These are phyloP conservation scores for Parnassius mnemosyne DNA, from an alignment of 2,888 invertebrate species.

Conservation along the genomic window DNA sequence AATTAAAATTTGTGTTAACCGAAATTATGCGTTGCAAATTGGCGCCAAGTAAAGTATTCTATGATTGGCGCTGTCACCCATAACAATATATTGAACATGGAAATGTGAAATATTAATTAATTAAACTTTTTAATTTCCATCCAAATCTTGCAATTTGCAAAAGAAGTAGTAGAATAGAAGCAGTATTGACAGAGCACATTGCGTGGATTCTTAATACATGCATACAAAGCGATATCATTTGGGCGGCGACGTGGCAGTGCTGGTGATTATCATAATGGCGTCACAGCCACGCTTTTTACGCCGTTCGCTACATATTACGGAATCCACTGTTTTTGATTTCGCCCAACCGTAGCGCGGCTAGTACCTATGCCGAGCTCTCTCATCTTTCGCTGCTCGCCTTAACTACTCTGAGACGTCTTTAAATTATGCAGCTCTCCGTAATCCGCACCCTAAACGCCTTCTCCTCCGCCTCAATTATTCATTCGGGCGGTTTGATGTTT, in stretches of 20 bases:
- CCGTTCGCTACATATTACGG: slow-evolving; percentile 66
- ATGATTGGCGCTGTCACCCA: too few relatives aligned
- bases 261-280: slow-evolving; percentile 80
- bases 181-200: slow-evolving; percentile 75
- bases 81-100: too few relatives aligned
- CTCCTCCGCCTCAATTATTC: slow-evolving; percentile 76
- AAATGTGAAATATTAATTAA: too few relatives aligned
- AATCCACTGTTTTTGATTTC: slow-evolving; percentile 58
- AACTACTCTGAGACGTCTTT: slow-evolving; percentile 68
- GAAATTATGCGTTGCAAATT: too few relatives aligned
- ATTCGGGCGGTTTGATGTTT: slow-evolving; percentile 77
- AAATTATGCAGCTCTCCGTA: slow-evolving; percentile 79
- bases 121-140: too few relatives aligned
- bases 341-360: slow-evolving; percentile 32
- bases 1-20: too few relatives aligned
- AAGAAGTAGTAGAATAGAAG: too few relatives aligned
- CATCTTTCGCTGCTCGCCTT: slow-evolving; percentile 52
- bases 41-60: too few relatives aligned
- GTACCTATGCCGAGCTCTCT: slow-evolving; percentile 30
- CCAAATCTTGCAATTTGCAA: slow-evolving; percentile 47
- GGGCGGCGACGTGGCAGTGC: slow-evolving; percentile 64
- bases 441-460: slow-evolving; percentile 77
- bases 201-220: slow-evolving; percentile 72
- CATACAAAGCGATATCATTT: slow-evolving; percentile 76
- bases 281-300: slow-evolving; percentile 76